Base-by-base conservation (phyloP, 2,797 vertebrate genomes). In the Oreochromis grahami region DNA sequence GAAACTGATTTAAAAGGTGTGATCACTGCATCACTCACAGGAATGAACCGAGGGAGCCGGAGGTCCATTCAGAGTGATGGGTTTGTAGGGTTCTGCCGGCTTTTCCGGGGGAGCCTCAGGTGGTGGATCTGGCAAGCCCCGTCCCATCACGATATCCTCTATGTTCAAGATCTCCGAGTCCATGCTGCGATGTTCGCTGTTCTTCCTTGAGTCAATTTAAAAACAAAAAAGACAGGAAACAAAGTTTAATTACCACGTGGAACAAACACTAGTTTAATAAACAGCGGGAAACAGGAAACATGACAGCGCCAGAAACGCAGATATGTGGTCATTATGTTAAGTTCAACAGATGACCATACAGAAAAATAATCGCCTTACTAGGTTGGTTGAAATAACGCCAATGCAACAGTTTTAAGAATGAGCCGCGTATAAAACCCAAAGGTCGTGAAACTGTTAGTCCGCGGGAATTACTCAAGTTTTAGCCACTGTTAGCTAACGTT, bases 151-250 rank as follows among this genome's bases (percentile, higher is more conserved):
- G 5, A 97, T 96, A 55, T 97, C 96, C 81, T 97, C 94, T 79
- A 97, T 96, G 84, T 97, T 96, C 91, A 97, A 87, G 86, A 96
- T 93, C 41, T 96, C 95, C 0, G 96, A 95, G 85, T 97, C 97
- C 97, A 97, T 97, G 63, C 32, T 93, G 78, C 41, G 80, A 26
- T 51, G 17, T 48, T 84, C 34, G 34, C 6, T 43, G 76, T 72
- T 79, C 36, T 77, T 24, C 43, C 72, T 82, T 5, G 2, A 34
- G 15, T 32, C 1, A 53, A 76, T n/a, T 7, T 14, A 76, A 45
- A 29, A 60, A 51, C 5, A 76, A 70, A 11, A 9, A n/a, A 26
- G 2, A 1, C 79, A 70, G 3, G 2, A 50, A 13, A 4, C 12
- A 13, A 43, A 19, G 7, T 26, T 13, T 76, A 36, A 2, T 38